Percentiles rank a stretch among this genome's conserved stretches.
These are phyloP conservation scores for Chiroxiphia lanceolata DNA, from an alignment of 2,797 vertebrate species.

Conservation along the genomic window DNA sequence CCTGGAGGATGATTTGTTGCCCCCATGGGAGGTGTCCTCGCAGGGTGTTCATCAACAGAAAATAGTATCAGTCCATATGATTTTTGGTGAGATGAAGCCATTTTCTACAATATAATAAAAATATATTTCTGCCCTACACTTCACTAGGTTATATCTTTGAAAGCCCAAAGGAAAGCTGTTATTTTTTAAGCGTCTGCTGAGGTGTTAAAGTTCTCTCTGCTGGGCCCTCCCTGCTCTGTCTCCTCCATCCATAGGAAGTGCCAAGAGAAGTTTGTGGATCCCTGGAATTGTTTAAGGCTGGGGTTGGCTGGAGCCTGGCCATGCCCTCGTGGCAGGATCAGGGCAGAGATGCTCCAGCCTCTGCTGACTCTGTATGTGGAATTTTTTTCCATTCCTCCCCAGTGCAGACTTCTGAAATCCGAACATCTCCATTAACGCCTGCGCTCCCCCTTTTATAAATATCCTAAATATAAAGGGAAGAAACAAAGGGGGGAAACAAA, in stretches of 20 bases:
- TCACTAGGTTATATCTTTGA: not conserved
- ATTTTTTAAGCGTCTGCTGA: not conserved
- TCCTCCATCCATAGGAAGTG: not conserved
- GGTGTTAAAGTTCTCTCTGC: not conserved
- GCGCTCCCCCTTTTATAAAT: not conserved
- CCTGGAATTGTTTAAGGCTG: not conserved
- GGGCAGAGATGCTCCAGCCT: not conserved
- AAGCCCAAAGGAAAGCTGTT: not conserved
- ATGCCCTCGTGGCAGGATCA: accelerated
- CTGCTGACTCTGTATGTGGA: not conserved
- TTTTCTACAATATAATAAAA: not conserved
- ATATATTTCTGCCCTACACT: not conserved
- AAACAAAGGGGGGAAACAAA: not conserved
- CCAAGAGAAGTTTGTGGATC: not conserved
- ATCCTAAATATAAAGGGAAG: constrained; percentile 51
- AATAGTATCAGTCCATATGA: accelerated
- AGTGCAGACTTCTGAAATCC: not conserved
- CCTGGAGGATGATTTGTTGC: not conserved
- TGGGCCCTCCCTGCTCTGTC: accelerated
- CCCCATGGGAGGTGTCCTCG: not conserved
- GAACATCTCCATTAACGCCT: constrained; percentile 30
- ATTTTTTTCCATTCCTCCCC: not conserved
- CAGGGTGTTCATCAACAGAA: not conserved
- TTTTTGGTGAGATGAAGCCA: not conserved
- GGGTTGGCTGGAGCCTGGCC: not conserved